Conservation (phyloP, 1,140 invertebrate genomes). For the Hirudo medicinalis region DNA sequence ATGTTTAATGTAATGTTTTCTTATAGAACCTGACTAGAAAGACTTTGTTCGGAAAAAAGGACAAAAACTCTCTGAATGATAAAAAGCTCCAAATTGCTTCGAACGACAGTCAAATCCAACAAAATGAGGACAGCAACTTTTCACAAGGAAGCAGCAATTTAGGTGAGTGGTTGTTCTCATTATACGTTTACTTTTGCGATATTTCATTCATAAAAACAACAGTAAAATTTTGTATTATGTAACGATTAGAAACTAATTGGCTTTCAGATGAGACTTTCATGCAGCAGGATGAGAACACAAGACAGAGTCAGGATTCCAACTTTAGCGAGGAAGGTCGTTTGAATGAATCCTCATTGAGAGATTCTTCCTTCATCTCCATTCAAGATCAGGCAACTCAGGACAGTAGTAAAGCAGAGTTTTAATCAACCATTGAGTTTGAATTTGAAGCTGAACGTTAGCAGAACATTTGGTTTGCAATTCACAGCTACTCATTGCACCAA, state of each 20-base stretch:
- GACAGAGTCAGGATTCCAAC: constrained; percentile 22
- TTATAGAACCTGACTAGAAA: background rate
- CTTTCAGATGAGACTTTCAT: constrained; percentile 11
- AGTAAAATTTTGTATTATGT: background rate
- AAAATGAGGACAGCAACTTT: constrained; percentile 17
- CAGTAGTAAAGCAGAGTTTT: too few species aligned
- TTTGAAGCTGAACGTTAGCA: too few species aligned
- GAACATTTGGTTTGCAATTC: too few species aligned
- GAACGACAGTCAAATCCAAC: constrained; percentile 7
- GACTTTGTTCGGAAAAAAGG: constrained; percentile 4
- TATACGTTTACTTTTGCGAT: background rate
- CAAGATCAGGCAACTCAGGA: too few species aligned
- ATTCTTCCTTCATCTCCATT: too few species aligned
- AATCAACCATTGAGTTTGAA: too few species aligned
- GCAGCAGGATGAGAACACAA: constrained; percentile 19
- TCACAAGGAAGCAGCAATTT: constrained; percentile 18
- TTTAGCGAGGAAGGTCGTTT: constrained; percentile 8
- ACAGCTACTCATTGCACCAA: too few species aligned
- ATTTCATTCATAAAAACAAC: background rate
- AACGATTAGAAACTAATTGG: background rate
- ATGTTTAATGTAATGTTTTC: background rate
- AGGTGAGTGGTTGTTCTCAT: background rate
- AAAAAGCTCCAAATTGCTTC: background rate
- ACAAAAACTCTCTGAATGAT: background rate
- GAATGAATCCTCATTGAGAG: constrained; percentile 3